Conservation (phyloP, 2,797 vertebrate genomes). For the Mus minutoides region DNA sequence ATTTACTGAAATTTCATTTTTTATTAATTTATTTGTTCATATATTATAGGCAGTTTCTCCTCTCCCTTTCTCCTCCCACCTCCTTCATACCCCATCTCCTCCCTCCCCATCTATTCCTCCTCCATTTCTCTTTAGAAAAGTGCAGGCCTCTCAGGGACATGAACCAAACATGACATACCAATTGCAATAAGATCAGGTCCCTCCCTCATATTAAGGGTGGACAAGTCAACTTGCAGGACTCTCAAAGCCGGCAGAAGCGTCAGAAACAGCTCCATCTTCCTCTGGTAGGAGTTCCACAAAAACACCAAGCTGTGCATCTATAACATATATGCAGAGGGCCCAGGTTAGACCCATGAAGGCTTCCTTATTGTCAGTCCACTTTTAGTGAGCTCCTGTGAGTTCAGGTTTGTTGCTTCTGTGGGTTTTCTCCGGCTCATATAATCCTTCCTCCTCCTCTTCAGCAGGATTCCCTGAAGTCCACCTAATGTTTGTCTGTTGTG, state of each 20-base stretch:
- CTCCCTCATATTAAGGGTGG: background rate
- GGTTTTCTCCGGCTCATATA: background rate
- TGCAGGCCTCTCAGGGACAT: background rate
- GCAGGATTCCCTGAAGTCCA: background rate
- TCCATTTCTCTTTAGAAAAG: background rate
- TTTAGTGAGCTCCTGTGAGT: background rate
- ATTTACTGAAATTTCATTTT: background rate
- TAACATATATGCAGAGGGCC: background rate
- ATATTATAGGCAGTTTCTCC: background rate
- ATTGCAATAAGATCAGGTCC: background rate
- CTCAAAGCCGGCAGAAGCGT: background rate
- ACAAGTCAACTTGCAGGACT: background rate
- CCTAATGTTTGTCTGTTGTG: background rate
- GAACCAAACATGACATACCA: background rate
- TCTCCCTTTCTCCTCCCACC: background rate
- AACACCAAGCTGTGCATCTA: background rate
- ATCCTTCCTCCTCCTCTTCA: background rate
- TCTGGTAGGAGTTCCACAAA: background rate
- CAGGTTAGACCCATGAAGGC: background rate
- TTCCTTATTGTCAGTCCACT: background rate
- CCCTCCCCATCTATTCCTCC: background rate
- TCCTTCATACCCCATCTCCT: background rate
- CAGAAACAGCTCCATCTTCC: background rate
- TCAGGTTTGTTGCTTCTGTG: background rate
- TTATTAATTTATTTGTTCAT: background rate